Evolutionary conservation across 2,888 invertebrate species (phyloP), one percentile per base, ranked within the genome.

Genomic region (Anoplius nigerrimus): DNA sequence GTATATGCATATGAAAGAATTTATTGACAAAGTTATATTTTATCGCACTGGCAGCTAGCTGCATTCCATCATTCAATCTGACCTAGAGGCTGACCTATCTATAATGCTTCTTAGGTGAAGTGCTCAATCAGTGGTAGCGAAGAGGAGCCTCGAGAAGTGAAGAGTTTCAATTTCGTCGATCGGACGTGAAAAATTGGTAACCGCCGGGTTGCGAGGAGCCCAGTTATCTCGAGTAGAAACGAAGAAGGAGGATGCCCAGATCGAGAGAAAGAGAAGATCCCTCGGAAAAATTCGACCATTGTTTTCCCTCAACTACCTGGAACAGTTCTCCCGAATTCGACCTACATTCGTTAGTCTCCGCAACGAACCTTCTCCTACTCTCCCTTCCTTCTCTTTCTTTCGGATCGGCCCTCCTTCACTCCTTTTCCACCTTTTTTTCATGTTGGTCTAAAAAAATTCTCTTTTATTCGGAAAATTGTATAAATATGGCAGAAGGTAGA

Each of bases 261-360:
- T 6, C 11, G 11, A 34, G 34, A 34, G 34, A 11, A 34, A 13
- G 6, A 54, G 62, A 57, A 68, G 59, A 69, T 54, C 45, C n/a
- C n/a, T n/a, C 56, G 57, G 65, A 56, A 70, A 66, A 66, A 70
- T 69, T 60, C 70, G 66, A 56, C 70, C 70, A 72, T 70, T 72
- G 70, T 72, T 72, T 71, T 70, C 62, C 66, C 46, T 53, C 53
- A 58, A 66, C 70, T 34, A 6, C 34, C 34, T 13, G 11, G 34
- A 34, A 6, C 34, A 11, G 34, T 34, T 34, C 34, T 48, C 48
- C n/a, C 18, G 16, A 13, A 48, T 16, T 42, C 48, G 48, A 20
- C 48, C 20, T 48, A 18, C 16, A 48, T 48, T 20, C 18, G 48
- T 48, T 48, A 48, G 8, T 13, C 8, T 48, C 48, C 8, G 15